These are phyloP conservation scores for Microplitis mediator DNA, from an alignment of 1,140 invertebrate species.

Conservation along the genomic window DNA sequence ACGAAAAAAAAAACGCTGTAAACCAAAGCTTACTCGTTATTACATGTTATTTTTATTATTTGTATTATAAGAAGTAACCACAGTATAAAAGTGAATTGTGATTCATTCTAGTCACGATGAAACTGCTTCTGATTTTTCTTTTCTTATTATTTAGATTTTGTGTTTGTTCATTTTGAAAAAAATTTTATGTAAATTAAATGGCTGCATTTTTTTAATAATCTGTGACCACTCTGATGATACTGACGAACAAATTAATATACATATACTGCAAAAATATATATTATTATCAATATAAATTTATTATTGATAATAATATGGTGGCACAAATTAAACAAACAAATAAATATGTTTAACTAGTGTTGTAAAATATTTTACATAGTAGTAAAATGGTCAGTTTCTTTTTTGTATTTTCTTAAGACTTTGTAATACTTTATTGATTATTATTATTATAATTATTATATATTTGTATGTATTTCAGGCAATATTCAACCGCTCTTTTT, in stretches of 20 bases:
- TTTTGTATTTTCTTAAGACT: background rate
- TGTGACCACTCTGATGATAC: conserved; percentile 26
- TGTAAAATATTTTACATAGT: background rate
- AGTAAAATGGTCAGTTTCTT: background rate
- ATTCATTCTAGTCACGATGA: conserved; percentile 57
- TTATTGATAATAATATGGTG: background rate
- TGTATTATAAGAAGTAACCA: conserved; percentile 44
- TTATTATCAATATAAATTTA: background rate
- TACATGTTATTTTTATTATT: conserved; percentile 36
- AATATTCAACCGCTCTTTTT: background rate
- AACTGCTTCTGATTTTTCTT: conserved; percentile 46
- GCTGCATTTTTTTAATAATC: conserved; percentile 17
- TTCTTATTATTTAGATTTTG: conserved; percentile 13
- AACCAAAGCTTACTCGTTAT: conserved; percentile 52
- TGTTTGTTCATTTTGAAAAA: background rate
- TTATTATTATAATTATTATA: background rate
- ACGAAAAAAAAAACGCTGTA: conserved; percentile 39
- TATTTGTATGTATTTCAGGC: background rate
- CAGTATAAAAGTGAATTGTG: conserved; percentile 51
- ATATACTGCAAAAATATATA: conserved; percentile 3
- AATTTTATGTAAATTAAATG: background rate
- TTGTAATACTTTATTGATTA: background rate
- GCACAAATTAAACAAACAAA: background rate
- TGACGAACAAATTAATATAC: conserved; percentile 9
- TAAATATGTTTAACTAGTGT: background rate